phyloP scores from a whole-genome alignment of 1,140 invertebrate genomes.

The Melitaea cinxia region DNA sequence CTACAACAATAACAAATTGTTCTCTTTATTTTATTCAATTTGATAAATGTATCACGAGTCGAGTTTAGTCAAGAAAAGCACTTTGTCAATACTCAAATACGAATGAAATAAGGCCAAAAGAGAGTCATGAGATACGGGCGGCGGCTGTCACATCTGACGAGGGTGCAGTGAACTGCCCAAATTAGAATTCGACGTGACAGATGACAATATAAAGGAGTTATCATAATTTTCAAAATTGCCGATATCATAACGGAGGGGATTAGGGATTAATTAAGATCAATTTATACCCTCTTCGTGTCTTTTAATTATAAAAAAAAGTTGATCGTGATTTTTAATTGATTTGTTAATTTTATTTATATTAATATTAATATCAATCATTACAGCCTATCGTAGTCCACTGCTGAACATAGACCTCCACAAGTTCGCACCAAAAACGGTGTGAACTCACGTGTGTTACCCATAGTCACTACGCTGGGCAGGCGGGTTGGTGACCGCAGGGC shows the following conservation, averaged over 20 bases:
- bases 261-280: conserved; percentile 14
- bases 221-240: conserved; percentile 16
- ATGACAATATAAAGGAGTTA: conserved; percentile 19
- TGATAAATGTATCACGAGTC: neutral
- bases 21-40: too few relatives aligned
- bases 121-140: conserved; percentile 14
- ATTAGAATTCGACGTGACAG: conserved; percentile 47
- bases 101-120: neutral
- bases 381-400: too few relatives aligned
- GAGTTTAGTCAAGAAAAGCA: neutral
- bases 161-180: conserved; percentile 43
- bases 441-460: too few relatives aligned
- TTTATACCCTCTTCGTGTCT: neutral
- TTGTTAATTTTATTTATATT: neutral
- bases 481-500: too few relatives aligned
- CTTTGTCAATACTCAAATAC: conserved; percentile 12
- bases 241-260: conserved; percentile 6
- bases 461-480: too few relatives aligned
- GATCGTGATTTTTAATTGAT: neutral
- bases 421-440: too few relatives aligned
- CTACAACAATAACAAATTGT: too few relatives aligned
- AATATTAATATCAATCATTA: neutral
- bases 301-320: neutral
- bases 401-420: too few relatives aligned
- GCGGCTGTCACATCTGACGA: conserved; percentile 45